phyloP scores from a whole-genome alignment of 2,888 invertebrate genomes.

The Mimas tiliae region DNA sequence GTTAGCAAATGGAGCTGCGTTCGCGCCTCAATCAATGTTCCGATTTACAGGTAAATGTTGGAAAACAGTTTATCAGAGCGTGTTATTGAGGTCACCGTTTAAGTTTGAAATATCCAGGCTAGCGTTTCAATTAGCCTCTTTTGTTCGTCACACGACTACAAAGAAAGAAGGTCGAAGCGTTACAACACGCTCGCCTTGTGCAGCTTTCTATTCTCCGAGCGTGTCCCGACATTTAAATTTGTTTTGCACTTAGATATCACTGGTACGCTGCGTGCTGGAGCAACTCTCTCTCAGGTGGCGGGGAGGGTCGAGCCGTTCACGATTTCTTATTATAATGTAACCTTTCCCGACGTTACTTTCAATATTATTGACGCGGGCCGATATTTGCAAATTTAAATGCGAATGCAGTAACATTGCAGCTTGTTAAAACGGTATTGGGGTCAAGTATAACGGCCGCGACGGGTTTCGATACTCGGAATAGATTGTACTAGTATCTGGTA shows the following conservation, averaged over 20 bases:
- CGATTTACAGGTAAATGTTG: constrained; percentile 59
- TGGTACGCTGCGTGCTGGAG: constrained; percentile 59
- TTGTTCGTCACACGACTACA: constrained; percentile 67
- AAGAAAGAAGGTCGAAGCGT: constrained; percentile 80
- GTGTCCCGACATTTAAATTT: constrained; percentile 82
- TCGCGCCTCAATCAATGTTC: constrained; percentile 56
- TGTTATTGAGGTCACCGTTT: constrained; percentile 72
- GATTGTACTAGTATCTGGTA: constrained; percentile 50
- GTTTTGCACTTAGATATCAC: constrained; percentile 78
- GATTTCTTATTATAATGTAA: constrained; percentile 71
- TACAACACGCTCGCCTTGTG: constrained; percentile 81
- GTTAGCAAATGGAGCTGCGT: constrained; percentile 53
- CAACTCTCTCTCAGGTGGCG: constrained; percentile 76
- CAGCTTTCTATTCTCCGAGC: constrained; percentile 82
- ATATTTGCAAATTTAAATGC: constrained; percentile 52
- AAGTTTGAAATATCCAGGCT: constrained; percentile 66
- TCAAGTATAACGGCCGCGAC: constrained; percentile 74
- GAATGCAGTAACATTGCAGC: constrained; percentile 52
- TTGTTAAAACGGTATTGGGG: constrained; percentile 66
- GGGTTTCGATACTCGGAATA: constrained; percentile 61
- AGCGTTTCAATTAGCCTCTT: constrained; percentile 74
- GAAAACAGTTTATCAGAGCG: constrained; percentile 69
- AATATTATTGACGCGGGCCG: constrained; percentile 52
- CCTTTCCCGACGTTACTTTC: constrained; percentile 64
- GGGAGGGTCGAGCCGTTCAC: constrained; percentile 76